Evolutionary conservation across 2,888 invertebrate species (phyloP).

Genomic region (Bedellia somnulentella): DNA sequence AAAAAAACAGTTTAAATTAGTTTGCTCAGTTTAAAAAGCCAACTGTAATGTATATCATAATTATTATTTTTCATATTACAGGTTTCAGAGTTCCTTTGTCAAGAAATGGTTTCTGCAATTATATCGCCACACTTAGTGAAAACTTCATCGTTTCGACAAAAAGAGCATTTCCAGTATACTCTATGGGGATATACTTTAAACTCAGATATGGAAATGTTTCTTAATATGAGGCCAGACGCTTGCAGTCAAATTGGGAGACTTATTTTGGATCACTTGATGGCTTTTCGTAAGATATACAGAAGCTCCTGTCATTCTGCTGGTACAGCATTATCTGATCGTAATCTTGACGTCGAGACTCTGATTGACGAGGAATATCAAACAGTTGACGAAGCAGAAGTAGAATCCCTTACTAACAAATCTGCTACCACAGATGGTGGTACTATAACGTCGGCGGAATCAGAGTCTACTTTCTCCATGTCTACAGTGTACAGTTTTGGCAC

Average conservation of each 20-base stretch:
- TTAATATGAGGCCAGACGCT: constrained; percentile 61
- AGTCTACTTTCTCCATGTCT: constrained; percentile 43
- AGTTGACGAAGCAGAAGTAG: constrained; percentile 40
- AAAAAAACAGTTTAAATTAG: not conserved
- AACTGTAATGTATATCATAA: not conserved
- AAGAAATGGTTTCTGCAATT: constrained; percentile 62
- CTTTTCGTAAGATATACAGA: constrained; percentile 53
- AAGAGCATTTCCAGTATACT: constrained; percentile 55
- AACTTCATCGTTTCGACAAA: constrained; percentile 49
- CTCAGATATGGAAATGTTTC: constrained; percentile 58
- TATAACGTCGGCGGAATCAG: constrained; percentile 36
- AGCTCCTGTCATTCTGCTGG: constrained; percentile 26
- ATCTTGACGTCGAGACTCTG: constrained; percentile 37
- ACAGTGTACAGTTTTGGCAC: constrained; percentile 37
- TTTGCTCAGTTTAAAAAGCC: constrained; percentile 4
- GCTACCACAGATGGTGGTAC: constrained; percentile 43
- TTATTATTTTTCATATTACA: constrained; percentile 17
- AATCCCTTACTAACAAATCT: constrained; percentile 16
- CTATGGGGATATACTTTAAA: constrained; percentile 61
- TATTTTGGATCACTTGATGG: constrained; percentile 54
- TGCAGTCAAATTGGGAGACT: constrained; percentile 59
- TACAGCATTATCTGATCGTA: constrained; percentile 31
- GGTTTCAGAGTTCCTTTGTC: constrained; percentile 66
- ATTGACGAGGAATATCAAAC: constrained; percentile 53
- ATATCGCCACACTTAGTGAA: constrained; percentile 50